Evolutionary conservation across 2,888 invertebrate species (phyloP), one percentile per base, ranked within the genome.

Genomic region (Punctoribates punctum): DNA sequence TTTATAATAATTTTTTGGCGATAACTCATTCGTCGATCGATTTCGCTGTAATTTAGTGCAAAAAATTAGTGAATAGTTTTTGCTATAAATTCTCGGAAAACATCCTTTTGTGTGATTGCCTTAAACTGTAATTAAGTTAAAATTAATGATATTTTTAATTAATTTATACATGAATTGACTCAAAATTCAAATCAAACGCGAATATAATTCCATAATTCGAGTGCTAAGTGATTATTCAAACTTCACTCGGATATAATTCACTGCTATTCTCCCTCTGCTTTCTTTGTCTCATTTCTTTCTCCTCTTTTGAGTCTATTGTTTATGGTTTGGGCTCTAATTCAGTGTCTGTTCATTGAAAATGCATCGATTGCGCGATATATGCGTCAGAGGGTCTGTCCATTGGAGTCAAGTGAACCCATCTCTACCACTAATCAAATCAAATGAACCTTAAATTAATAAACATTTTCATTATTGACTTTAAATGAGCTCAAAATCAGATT

Each of bases 341-440:
- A 48, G 17, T 17, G 11, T 11, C 48, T 13, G 48, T 48, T 17
- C 48, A 13, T 48, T 48, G 15, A 11, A 57, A 57, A 57, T 6
- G 57, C 20, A 57, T 57, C 57, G 23, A 57, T 23, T 57, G 25
- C 23, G 20, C 13, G 57, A n/a, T 65, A 23, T 13, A 60, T 60
- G 60, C 20, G 8, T 60, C 60, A 60, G 23, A 65, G 13, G 27
- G 20, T 9, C 23, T 20, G 17, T 17, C 23, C 3, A 60, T 25
- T 25, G 20, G 5, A 54, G 25, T 25, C 8, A 9, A 60, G 60
- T 27, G 25, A 60, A 54, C 5, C 4, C 17, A 34, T 29, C 15
- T 29, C 65, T 8, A 60, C 6, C 20, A 60, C 23, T 60, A 65
- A 65, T 65, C 29, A 65, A 27, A 65, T 65, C 65, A 65, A 65